Evolutionary conservation across 2,888 invertebrate species (phyloP).

Genomic region (Agrotis ipsilon): DNA sequence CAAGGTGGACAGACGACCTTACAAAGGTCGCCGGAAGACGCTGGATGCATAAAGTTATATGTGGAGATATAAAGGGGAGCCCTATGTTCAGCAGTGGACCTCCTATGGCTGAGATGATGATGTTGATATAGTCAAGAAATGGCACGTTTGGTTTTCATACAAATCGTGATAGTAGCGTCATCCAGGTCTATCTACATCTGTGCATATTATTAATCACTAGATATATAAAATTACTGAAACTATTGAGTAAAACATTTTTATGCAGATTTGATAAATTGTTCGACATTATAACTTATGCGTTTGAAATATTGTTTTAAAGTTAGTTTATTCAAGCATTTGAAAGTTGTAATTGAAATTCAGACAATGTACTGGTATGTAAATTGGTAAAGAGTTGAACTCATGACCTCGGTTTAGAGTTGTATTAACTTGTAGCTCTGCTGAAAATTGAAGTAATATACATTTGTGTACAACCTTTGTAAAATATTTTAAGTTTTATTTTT

Average conservation of each 20-base stretch:
- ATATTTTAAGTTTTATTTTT: no score
- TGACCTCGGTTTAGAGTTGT: slow-evolving; percentile 6
- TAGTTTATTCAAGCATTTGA: slow-evolving; percentile 16
- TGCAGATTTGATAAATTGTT: slow-evolving; percentile 19
- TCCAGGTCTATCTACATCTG: no score
- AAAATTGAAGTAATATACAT: not conserved
- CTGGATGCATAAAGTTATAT: no score
- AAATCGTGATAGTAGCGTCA: no score
- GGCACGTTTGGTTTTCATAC: no score
- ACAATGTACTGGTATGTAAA: slow-evolving; percentile 25
- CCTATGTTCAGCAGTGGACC: no score
- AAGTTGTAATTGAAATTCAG: slow-evolving; percentile 35
- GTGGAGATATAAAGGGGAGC: no score
- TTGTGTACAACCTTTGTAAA: not conserved
- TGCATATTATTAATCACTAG: slow-evolving; percentile 21
- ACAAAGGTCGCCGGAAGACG: no score
- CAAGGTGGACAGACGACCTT: no score
- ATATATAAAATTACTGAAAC: slow-evolving; percentile 21
- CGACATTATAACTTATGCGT: slow-evolving; percentile 5
- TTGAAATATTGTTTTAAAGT: slow-evolving; percentile 26
- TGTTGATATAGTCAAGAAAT: no score
- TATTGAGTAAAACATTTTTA: slow-evolving; percentile 1
- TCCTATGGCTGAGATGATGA: no score
- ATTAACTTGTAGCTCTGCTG: slow-evolving; percentile 11
- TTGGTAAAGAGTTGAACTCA: slow-evolving; percentile 14